phyloP scores from a whole-genome alignment of 2,888 invertebrate genomes.

The Magallana nippona region DNA sequence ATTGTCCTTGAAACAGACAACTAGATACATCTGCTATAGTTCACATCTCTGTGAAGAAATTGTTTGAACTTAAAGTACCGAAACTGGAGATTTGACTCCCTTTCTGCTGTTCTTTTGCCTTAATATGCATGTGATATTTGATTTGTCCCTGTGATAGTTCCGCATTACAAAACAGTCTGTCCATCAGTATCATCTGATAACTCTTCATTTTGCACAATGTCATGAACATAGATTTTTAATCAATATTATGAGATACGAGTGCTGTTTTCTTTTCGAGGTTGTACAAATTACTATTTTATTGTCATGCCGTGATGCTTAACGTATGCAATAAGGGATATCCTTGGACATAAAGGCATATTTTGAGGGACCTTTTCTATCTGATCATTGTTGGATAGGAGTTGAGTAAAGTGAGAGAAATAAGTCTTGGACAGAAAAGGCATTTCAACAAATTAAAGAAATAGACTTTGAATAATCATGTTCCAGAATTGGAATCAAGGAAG shows the following conservation, averaged over 20 bases:
- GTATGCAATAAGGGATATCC: constrained; percentile 16
- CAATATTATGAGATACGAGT: neutral
- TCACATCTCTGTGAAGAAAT: too few species aligned
- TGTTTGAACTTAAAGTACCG: too few species aligned
- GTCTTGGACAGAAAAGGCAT: too few species aligned
- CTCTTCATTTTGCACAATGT: constrained; percentile 18
- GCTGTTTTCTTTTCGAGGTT: constrained; percentile 20
- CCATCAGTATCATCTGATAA: neutral
- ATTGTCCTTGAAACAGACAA: neutral
- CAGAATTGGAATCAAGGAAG: too few species aligned
- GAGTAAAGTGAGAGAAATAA: too few species aligned
- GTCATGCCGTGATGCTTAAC: neutral
- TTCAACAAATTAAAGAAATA: too few species aligned
- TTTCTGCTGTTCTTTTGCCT: constrained; percentile 10
- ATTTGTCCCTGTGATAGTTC: constrained; percentile 29
- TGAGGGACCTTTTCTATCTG: neutral
- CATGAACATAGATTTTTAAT: constrained; percentile 15
- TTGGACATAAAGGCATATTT: neutral
- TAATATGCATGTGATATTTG: constrained; percentile 33
- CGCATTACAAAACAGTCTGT: constrained; percentile 11
- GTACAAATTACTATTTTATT: neutral
- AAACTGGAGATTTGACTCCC: neutral
- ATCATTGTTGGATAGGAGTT: too few species aligned
- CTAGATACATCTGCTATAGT: neutral
- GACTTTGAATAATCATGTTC: too few species aligned